These are phyloP conservation scores for Ichneumon xanthorius DNA, from an alignment of 2,888 invertebrate species.

Conservation along the genomic window DNA sequence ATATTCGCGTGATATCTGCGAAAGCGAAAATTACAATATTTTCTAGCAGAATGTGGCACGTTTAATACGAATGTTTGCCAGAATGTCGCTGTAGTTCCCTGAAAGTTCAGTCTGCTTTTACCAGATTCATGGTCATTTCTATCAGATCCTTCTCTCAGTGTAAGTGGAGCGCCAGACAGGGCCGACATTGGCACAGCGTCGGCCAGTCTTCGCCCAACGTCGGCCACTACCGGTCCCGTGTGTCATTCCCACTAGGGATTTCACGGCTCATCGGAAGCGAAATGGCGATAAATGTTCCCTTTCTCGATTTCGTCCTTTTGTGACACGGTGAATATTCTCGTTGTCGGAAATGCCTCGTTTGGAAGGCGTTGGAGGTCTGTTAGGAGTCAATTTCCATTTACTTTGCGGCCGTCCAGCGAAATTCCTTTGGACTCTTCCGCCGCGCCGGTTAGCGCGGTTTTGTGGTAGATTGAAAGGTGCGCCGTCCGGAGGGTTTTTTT, in stretches of 20 bases:
- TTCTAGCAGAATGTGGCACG: no score
- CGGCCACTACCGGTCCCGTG: no score
- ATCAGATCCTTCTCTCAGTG: no score
- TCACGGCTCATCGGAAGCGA: slow-evolving; percentile 49
- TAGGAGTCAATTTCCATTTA: background rate
- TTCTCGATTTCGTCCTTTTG: slow-evolving; percentile 7
- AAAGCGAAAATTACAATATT: no score
- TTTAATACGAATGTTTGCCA: no score
- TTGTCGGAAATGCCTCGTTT: background rate
- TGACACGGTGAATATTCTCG: background rate
- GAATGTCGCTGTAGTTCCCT: no score
- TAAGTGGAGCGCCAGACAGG: no score
- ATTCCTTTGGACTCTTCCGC: slow-evolving; percentile 4
- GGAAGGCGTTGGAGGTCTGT: background rate
- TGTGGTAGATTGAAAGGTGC: slow-evolving; percentile 17
- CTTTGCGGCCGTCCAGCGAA: background rate
- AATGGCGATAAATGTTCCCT: slow-evolving; percentile 27
- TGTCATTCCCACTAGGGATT: background rate
- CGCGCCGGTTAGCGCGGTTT: background rate
- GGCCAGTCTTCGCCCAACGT: no score
- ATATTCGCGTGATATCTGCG: no score
- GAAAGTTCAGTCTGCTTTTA: no score
- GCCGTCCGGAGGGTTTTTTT: slow-evolving; percentile 8
- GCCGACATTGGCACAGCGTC: no score
- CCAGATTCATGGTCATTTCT: no score